These are phyloP conservation scores for Adrianichthys oophorus DNA, from an alignment of 2,797 vertebrate genomes.

Conservation along the genomic window DNA sequence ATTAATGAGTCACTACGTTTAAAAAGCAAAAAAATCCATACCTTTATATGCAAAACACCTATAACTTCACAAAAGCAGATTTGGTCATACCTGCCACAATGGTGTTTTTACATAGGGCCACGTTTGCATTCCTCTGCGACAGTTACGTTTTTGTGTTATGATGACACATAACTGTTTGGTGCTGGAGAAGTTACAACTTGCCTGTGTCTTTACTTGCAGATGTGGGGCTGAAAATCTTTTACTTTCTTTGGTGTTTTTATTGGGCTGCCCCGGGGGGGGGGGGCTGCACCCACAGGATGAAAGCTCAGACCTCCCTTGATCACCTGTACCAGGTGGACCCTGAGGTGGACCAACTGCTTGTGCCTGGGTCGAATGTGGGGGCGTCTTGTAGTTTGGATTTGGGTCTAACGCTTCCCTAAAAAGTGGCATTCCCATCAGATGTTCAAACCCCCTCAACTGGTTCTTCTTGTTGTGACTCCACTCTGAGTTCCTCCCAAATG, in stretches of 20 bases:
- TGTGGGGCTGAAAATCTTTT: background rate
- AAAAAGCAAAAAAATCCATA: slow-evolving; percentile 21
- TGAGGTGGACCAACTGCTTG: no score
- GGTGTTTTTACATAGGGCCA: slow-evolving; percentile 46
- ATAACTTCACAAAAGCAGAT: background rate
- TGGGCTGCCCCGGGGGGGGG: no score
- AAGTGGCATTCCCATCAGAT: no score
- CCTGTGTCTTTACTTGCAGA: slow-evolving; percentile 1
- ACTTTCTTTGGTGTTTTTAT: background rate
- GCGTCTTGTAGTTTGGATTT: no score
- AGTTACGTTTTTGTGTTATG: slow-evolving; percentile 19
- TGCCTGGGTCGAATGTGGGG: no score
- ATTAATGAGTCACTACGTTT: slow-evolving; percentile 8
- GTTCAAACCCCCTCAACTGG: no score
- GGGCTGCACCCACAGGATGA: no score
- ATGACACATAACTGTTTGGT: slow-evolving; percentile 7
- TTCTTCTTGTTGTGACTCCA: no score
- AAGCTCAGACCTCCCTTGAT: no score
- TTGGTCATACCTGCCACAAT: slow-evolving; percentile 19
- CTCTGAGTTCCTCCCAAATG: no score
- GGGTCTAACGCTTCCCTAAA: no score
- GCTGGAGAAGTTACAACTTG: slow-evolving; percentile 2
- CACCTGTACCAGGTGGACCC: no score
- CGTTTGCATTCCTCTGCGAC: slow-evolving; percentile 33
- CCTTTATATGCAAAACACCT: slow-evolving; percentile 24